phyloP scores from a whole-genome alignment of 1,140 invertebrate species.

The Bombyx mori region ASM3026992v2 NC_085113.1:4315001-4315500 shows the following conservation, averaged over 20 bases:
- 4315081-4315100: constrained; percentile 61
- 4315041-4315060: constrained; percentile 68
- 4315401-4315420: constrained; percentile 59
- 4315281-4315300: constrained; percentile 68
- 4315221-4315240: constrained; percentile 70
- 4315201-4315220: constrained; percentile 51
- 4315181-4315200: constrained; percentile 9
- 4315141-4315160: constrained; percentile 29
- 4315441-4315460: constrained; percentile 43
- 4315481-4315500: constrained; percentile 42
- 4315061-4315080: constrained; percentile 63
- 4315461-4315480: constrained; percentile 52
- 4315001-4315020: constrained; percentile 69
- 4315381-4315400: constrained; percentile 66
- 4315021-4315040: constrained; percentile 69
- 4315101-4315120: constrained; percentile 62
- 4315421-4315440: constrained; percentile 43
- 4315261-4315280: constrained; percentile 69
- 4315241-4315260: constrained; percentile 68
- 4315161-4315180: constrained; percentile 27
- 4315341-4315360: constrained; percentile 70
- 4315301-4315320: constrained; percentile 68
- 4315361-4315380: constrained; percentile 65
- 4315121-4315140: constrained; percentile 38
- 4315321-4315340: constrained; percentile 67